phyloP scores from a whole-genome alignment of 2,797 vertebrate species.

The Karalla daura region DNA sequence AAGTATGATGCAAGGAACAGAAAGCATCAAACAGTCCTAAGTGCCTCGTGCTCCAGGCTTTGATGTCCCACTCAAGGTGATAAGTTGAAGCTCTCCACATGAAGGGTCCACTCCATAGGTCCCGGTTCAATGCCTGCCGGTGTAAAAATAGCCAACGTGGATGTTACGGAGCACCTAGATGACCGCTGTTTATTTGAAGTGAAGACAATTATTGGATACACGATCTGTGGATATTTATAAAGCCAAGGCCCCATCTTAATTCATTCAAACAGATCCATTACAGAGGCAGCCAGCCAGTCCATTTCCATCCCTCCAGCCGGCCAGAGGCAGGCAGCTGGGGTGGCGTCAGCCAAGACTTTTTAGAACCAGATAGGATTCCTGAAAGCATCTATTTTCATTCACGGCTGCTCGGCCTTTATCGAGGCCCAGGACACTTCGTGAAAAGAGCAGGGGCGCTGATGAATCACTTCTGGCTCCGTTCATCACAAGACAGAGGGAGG shows the following conservation, averaged over 20 bases:
- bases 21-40: neutral
- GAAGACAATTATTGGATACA: constrained; percentile 79
- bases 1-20: neutral
- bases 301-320: constrained; percentile 62
- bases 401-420: constrained; percentile 80
- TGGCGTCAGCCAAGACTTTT: constrained; percentile 75
- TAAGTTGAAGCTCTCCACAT: constrained; percentile 22
- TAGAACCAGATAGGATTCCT: constrained; percentile 81
- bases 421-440: constrained; percentile 70
- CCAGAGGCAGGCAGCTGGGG: constrained; percentile 30
- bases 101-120: constrained; percentile 19
- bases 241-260: constrained; percentile 78
- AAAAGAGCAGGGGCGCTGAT: constrained; percentile 73
- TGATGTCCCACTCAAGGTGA: constrained; percentile 19
- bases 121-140: constrained; percentile 34
- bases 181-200: constrained; percentile 69
- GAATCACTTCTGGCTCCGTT: constrained; percentile 68
- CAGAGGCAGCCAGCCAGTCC: constrained; percentile 62
- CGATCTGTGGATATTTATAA: constrained; percentile 85
- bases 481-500: constrained; percentile 55
- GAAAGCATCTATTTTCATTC: constrained; percentile 89
- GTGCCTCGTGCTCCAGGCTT: neutral
- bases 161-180: constrained; percentile 65
- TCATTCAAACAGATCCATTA: constrained; percentile 85
- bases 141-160: constrained; percentile 70